phyloP scores from a whole-genome alignment of 2,797 vertebrate species.

The Tolypeutes matacus region DNA sequence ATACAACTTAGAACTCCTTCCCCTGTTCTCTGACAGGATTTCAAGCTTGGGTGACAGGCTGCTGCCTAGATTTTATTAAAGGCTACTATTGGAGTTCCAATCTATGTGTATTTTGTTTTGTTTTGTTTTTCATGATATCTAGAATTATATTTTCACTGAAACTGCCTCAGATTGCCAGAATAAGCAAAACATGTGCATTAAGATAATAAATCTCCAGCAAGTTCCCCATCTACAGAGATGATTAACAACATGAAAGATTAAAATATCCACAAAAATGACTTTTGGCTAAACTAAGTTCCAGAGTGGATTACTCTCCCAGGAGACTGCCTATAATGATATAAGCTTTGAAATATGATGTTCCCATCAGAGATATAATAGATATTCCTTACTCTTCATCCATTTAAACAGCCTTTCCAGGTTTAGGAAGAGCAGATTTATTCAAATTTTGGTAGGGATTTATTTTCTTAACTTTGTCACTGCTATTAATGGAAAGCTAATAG shows the following conservation, averaged over 20 bases:
- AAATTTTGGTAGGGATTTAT: conserved; percentile 52
- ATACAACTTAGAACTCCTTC: not conserved
- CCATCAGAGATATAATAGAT: not conserved
- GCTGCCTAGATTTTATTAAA: not conserved
- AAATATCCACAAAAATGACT: conserved; percentile 39
- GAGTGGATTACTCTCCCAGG: not conserved
- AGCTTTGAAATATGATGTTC: conserved; percentile 38
- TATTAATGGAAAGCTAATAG: conserved; percentile 27
- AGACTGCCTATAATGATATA: conserved; percentile 12
- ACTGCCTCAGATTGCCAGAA: conserved; percentile 40
- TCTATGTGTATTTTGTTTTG: not conserved
- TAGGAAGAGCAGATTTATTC: conserved; percentile 43
- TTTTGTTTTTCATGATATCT: conserved; percentile 54
- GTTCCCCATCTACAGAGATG: conserved; percentile 18
- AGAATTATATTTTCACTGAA: conserved; percentile 57
- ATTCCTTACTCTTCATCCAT: conserved; percentile 7
- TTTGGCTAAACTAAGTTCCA: conserved; percentile 21
- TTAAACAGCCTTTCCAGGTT: conserved; percentile 9
- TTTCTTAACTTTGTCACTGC: conserved; percentile 52
- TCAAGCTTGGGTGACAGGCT: not conserved
- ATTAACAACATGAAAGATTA: conserved; percentile 64
- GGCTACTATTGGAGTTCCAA: not conserved
- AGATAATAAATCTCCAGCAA: conserved; percentile 54
- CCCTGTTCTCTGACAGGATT: not conserved
- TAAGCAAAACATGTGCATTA: conserved; percentile 61